Percentiles rank a stretch among this genome's conserved stretches.
Evolutionary conservation across 2,888 invertebrate species (phyloP).

Genomic region (Ormyrus nitidulus): DNA sequence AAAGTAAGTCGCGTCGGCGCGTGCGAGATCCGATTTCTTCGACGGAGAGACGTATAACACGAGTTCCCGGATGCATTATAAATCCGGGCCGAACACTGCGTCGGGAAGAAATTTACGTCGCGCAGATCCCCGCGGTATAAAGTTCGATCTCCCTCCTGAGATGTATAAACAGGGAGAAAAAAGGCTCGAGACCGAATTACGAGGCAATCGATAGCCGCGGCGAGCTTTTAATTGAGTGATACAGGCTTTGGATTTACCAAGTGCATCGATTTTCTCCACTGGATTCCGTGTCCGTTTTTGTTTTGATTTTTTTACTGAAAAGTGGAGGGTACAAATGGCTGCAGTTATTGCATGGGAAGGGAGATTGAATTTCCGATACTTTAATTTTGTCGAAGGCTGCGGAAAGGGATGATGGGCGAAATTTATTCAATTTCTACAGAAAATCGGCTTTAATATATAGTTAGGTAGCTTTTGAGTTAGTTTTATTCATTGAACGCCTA

Average conservation of each 20-base stretch:
- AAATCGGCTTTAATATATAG: no score
- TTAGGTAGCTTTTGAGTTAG: no score
- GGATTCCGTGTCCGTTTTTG: background rate
- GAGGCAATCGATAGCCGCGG: background rate
- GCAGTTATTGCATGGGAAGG: background rate
- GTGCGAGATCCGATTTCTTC: background rate
- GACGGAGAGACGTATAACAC: background rate
- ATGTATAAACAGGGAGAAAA: background rate
- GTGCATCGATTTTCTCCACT: background rate
- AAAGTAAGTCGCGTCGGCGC: no score
- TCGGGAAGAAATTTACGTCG: conserved; percentile 28
- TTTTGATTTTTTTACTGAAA: background rate
- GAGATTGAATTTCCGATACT: conserved; percentile 36
- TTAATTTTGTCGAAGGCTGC: background rate
- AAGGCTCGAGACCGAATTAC: conserved; percentile 2
- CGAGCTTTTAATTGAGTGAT: conserved; percentile 20
- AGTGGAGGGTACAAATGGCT: background rate
- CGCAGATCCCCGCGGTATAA: background rate
- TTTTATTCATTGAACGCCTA: no score
- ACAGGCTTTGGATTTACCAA: conserved; percentile 5
- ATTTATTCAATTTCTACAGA: conserved; percentile 2
- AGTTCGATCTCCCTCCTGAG: background rate
- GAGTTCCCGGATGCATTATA: conserved; percentile 33
- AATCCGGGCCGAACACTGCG: conserved; percentile 26
- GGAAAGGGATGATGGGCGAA: background rate